Base-by-base conservation (phyloP, 2,797 vertebrate species). In the Chromis chromis region DNA sequence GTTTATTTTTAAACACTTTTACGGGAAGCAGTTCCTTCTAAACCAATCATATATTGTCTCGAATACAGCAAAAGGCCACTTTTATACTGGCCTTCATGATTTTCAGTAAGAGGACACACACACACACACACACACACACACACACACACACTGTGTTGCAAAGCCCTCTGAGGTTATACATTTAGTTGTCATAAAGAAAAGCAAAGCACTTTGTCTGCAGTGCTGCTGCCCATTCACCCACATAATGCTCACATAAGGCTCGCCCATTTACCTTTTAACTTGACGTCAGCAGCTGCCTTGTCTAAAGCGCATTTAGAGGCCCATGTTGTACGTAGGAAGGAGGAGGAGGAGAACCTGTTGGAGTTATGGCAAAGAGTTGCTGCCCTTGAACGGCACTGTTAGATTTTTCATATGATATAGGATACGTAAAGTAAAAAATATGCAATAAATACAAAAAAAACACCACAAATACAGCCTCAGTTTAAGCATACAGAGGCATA, bases 131-230 rank as follows among this genome's bases (percentile, higher is more conserved):
- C 39, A 14, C 39, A 40, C 39, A 60, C 27, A 49, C 57, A 63
- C 33, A 54, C 49, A 53, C 22, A 53, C 50, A 53, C 31, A 40
- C 54, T 12, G 4, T 46, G 55, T 53, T 57, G 49, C 61, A 52
- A 64, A 66, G 61, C 40, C 52, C 65, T 84, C 56, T 52, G 59
- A 80, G 64, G 59, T 75, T 74, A 62, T 65, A 63, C 33, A 42
- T 78, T 70, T 68, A 76, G 54, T 54, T 2, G 2, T 56, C 61
- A 65, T 78, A 55, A 76, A 82, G 72, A 82, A 85, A 87, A 85
- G 81, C 84, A 86, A 86, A 85, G 81, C 86, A 86, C 84, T 87
- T 85, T 81, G 78, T 79, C 57, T 79, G 68, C 36, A 2, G 48
- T 28, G 66, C 73, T 61, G 67, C 72, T 83, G 79, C 76, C 66